Evolutionary conservation across 2,888 invertebrate species (phyloP), one percentile per base, ranked within the genome.

Genomic region (Eumerus sabulonum): DNA sequence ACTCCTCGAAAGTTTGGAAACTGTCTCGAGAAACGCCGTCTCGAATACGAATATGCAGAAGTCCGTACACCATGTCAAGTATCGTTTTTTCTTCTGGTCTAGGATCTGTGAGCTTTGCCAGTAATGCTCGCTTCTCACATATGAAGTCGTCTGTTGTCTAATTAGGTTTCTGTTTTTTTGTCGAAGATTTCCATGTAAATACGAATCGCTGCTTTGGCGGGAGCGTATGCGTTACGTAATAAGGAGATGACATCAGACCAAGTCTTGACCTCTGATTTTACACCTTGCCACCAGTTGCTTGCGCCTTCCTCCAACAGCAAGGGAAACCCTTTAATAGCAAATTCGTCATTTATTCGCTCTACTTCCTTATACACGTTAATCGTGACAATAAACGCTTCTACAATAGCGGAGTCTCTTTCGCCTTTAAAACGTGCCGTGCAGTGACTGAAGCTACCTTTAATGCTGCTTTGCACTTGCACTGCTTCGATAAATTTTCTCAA

Each of bases 271-370:
- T 50, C 40, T 5, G 63, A 45, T 38, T 82, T 71, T 3, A 82
- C 68, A 1, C 81, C 82, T 17, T 79, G 64, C 82, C 83, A 82
- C 82, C 82, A 83, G 0, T 38, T 67, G 5, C 74, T 64, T 16
- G 82, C 82, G 62, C 67, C 63, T 12, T 79, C 82, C 13, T 74
- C 62, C 0, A 82, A 42, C 1, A 81, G 48, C 0, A 82, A 44
- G 1, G 73, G 74, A 36, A 82, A 59, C 12, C 79, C 81, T 17
- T 59, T 45, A 12, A 82, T 45, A 2, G 82, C 76, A 14, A 82
- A 64, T 7, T 7, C 36, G 40, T 82, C 77, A 9, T 50, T 44
- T 44, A 82, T 72, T n/a, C 63, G 56, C 38, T 82, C 74, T 11
- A 82, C 73, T 9, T 79, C 67, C 47, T 82, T 82, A 9, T 57